These are phyloP conservation scores for Hetaerina titia DNA, from an alignment of 2,888 invertebrate species.

Conservation along the genomic window DNA sequence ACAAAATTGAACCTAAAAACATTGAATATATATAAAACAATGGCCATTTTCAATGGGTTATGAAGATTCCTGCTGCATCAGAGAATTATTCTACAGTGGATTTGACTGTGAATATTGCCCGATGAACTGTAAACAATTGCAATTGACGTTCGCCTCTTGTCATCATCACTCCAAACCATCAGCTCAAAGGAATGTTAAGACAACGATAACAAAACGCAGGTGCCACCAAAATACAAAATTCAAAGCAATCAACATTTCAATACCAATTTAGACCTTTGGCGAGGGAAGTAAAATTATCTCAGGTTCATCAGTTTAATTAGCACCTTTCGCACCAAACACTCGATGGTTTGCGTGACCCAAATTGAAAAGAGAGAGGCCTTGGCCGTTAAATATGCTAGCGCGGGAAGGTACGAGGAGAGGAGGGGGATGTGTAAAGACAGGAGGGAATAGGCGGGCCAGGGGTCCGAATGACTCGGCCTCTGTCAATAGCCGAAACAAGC, in stretches of 20 bases:
- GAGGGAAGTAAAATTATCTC: background rate
- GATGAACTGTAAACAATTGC: too few species aligned
- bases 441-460: background rate
- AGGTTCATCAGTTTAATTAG: background rate
- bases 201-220: background rate
- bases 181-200: background rate
- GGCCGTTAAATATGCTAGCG: background rate
- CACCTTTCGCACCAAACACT: background rate
- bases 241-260: background rate
- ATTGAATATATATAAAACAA: too few species aligned
- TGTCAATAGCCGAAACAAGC: slow-evolving; percentile 3
- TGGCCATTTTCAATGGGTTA: too few species aligned
- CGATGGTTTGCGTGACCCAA: background rate
- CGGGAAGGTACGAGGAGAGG: background rate
- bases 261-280: background rate
- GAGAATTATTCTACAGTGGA: too few species aligned
- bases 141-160: too few species aligned
- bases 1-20: too few species aligned
- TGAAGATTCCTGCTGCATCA: too few species aligned
- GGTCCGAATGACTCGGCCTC: background rate
- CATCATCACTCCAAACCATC: too few species aligned
- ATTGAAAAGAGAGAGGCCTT: background rate
- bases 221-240: too few species aligned
- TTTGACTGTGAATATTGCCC: too few species aligned
- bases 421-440: background rate